Conservation (phyloP, 2,888 invertebrate species). For the Amphimallon solstitiale region DNA sequence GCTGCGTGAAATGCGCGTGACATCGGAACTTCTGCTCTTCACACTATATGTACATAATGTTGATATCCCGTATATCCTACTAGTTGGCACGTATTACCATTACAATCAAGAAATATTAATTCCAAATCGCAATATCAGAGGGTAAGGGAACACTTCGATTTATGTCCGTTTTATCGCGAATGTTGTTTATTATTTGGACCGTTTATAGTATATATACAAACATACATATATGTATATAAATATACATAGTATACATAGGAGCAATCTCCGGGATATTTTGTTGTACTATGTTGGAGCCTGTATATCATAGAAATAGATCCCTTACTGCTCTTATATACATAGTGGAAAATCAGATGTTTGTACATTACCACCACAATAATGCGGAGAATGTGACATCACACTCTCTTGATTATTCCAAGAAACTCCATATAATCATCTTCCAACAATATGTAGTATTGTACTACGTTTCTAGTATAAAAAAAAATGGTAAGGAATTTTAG, state of each 20-base stretch:
- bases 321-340: background rate
- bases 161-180: slow-evolving; percentile 19
- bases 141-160: background rate
- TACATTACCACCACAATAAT: background rate
- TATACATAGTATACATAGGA: too few relatives aligned
- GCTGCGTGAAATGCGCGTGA: background rate
- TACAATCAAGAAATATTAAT: slow-evolving; percentile 29
- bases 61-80: background rate
- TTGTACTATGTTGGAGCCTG: background rate
- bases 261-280: background rate
- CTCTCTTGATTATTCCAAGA: too few relatives aligned
- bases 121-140: background rate
- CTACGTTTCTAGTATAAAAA: too few relatives aligned
- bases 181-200: slow-evolving; percentile 6
- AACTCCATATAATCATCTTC: too few relatives aligned
- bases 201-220: background rate
- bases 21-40: too few relatives aligned
- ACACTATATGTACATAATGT: background rate
- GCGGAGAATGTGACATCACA: background rate
- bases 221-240: background rate
- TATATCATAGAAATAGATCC: slow-evolving; percentile 9
- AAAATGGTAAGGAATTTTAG: too few relatives aligned
- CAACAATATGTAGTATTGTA: too few relatives aligned
- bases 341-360: background rate
- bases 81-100: background rate